These are phyloP conservation scores for Gymnoscopelus microlampas DNA, from an alignment of 2,797 vertebrate genomes.

Conservation along the genomic window DNA sequence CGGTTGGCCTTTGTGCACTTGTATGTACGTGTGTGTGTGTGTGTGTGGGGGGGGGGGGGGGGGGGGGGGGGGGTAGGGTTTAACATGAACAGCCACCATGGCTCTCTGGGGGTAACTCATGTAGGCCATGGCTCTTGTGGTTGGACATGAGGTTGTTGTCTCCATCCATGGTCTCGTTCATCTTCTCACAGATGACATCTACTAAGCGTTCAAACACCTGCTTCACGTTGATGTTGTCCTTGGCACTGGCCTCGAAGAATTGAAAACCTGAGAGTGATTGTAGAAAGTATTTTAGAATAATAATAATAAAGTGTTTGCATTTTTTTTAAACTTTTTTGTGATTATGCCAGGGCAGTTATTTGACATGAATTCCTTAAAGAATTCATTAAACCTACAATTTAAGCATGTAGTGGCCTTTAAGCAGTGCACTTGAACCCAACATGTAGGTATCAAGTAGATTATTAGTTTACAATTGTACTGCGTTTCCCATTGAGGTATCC, in stretches of 20 bases:
- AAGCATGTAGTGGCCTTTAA: no score
- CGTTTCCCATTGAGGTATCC: no score
- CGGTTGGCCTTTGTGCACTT: constrained; percentile 34
- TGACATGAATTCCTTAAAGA: no score
- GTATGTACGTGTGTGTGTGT: constrained; percentile 18
- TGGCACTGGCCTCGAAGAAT: constrained; percentile 93
- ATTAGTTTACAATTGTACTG: no score
- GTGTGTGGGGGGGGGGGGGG: neutral
- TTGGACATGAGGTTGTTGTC: constrained; percentile 70
- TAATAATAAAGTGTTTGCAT: no score
- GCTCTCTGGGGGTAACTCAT: constrained; percentile 72
- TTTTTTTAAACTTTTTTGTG: no score
- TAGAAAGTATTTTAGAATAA: neutral
- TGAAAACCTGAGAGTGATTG: constrained; percentile 82
- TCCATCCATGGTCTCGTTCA: constrained; percentile 89
- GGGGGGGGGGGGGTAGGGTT: constrained; percentile 3
- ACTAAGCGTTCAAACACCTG: constrained; percentile 92
- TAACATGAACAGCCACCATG: constrained; percentile 85
- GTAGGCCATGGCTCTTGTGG: constrained; percentile 75
- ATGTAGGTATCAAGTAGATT: no score
- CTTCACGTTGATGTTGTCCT: constrained; percentile 92
- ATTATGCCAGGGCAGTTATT: no score
- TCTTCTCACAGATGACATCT: constrained; percentile 92
- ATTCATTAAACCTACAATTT: no score
- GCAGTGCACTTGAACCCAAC: no score